These are phyloP conservation scores for Eupelmus urozonus DNA, from an alignment of 2,888 invertebrate species.

Conservation along the genomic window DNA sequence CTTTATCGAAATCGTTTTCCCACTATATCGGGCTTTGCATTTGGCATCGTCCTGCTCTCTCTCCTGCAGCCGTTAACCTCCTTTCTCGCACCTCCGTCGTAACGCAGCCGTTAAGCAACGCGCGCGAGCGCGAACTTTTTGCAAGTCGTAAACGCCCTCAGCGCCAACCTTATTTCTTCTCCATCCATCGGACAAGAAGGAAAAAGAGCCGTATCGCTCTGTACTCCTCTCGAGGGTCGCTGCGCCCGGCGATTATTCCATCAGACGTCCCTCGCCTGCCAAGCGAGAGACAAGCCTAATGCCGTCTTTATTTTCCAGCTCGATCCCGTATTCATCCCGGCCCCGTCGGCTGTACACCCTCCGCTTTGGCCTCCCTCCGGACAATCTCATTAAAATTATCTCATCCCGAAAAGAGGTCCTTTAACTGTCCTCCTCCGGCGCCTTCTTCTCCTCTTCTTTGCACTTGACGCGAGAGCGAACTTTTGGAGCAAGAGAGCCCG, in stretches of 20 bases:
- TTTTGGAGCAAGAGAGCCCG: too few species aligned
- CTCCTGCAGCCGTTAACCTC: conserved; percentile 48
- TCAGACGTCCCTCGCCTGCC: too few species aligned
- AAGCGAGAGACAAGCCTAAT: conserved; percentile 28
- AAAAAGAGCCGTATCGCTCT: too few species aligned
- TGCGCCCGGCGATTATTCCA: too few species aligned
- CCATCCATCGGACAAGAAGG: neutral
- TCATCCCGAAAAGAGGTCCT: conserved; percentile 61
- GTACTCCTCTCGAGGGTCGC: too few species aligned
- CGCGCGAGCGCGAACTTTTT: conserved; percentile 38
- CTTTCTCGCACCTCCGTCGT: conserved; percentile 14
- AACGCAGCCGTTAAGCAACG: conserved; percentile 20
- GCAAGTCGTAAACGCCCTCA: conserved; percentile 47
- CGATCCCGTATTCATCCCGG: conserved; percentile 7
- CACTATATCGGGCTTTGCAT: too few species aligned
- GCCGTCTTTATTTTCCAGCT: conserved; percentile 40
- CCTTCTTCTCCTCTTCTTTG: too few species aligned
- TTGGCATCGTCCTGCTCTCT: too few species aligned
- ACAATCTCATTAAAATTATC: conserved; percentile 74
- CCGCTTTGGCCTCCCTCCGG: conserved; percentile 27
- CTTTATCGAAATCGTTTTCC: too few species aligned
- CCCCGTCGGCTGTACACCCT: conserved; percentile 19
- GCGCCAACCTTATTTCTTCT: conserved; percentile 32
- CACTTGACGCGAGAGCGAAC: neutral
- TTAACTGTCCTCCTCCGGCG: too few species aligned